Percentiles rank a stretch among this genome's conserved stretches.
These are phyloP conservation scores for Sorex maritimensis DNA, from an alignment of 2,797 vertebrate species.

Conservation along the genomic window DNA sequence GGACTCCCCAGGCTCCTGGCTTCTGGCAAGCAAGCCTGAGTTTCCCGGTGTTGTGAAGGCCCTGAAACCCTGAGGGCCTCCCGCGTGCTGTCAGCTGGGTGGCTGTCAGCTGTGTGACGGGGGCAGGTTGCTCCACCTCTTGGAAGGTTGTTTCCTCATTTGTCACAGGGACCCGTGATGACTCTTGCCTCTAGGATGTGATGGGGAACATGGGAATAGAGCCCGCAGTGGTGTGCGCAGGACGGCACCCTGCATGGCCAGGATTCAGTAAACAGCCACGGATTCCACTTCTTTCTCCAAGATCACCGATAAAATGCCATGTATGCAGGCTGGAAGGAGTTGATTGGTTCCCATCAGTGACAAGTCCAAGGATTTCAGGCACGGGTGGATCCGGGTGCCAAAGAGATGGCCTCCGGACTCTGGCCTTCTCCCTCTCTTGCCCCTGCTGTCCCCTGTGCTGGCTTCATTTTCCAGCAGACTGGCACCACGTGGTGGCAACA, in stretches of 20 bases:
- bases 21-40: not conserved
- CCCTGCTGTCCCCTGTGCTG: not conserved
- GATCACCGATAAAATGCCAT: constrained; percentile 7
- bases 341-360: not conserved
- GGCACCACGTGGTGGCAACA: not conserved
- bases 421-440: not conserved
- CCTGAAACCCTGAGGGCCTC: not conserved
- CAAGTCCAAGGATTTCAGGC: constrained; percentile 5
- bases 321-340: not conserved
- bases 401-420: too few relatives aligned
- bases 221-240: not conserved
- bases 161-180: not conserved
- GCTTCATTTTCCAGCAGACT: not conserved
- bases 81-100: constrained; percentile 25
- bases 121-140: not conserved
- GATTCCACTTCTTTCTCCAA: not conserved
- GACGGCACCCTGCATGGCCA: not conserved
- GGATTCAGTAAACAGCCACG: not conserved
- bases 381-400: not conserved
- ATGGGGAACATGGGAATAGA: not conserved
- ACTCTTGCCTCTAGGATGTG: not conserved
- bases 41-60: not conserved
- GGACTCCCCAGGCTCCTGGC: not conserved
- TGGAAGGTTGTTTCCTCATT: constrained; percentile 22
- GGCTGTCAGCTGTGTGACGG: not conserved